These are phyloP conservation scores for Dusona sp. DNA, from an alignment of 2,888 invertebrate genomes.

Conservation along the genomic window DNA sequence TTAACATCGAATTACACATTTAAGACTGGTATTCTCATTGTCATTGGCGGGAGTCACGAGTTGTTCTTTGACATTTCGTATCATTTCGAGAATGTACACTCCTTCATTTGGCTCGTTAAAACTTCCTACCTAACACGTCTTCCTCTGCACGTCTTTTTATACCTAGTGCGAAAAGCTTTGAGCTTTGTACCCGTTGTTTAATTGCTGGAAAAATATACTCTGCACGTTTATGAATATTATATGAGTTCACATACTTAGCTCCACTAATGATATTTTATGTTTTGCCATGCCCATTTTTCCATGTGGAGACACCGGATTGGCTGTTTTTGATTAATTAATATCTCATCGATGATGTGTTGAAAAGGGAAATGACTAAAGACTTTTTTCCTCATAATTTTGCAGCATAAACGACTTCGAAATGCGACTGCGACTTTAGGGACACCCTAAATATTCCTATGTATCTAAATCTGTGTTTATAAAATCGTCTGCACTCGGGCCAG, in stretches of 20 bases:
- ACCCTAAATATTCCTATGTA: neutral
- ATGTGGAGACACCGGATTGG: neutral
- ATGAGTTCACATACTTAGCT: neutral
- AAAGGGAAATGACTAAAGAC: neutral
- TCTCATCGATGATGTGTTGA: neutral
- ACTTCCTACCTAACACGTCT: neutral
- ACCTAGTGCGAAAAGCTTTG: neutral
- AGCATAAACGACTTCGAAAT: neutral
- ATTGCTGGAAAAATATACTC: neutral
- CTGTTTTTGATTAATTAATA: neutral
- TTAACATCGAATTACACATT: constrained; percentile 73
- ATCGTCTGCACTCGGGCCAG: constrained; percentile 28
- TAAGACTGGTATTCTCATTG: constrained; percentile 47
- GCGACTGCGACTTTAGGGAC: neutral
- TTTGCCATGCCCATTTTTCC: no score
- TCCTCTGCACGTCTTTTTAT: constrained; percentile 33
- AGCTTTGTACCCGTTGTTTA: constrained; percentile 26
- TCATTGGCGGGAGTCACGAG: constrained; percentile 40
- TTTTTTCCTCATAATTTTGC: neutral
- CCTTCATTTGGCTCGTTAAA: constrained; percentile 18
- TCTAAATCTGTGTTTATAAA: constrained; percentile 26
- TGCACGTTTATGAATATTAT: neutral
- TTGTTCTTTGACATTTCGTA: neutral
- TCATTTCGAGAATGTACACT: constrained; percentile 21
- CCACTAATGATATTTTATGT: no score